Base-by-base conservation (phyloP, 2,888 invertebrate species). In the Pterostichus niger region DNA sequence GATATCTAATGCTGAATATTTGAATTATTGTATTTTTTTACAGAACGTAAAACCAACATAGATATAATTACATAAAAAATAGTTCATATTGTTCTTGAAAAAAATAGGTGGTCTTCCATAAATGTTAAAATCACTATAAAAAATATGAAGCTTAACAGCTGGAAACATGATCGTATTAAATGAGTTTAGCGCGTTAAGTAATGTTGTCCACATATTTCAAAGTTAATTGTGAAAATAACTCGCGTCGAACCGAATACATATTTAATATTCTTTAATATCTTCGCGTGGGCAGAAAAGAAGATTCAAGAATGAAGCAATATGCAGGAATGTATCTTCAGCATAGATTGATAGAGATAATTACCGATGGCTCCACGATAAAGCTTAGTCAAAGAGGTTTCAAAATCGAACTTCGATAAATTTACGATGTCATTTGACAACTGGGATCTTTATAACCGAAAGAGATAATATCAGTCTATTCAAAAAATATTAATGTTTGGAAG, bases 291-390 rank as follows among this genome's bases (percentile, higher is more conserved):
- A n/a, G 68, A 71, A 71, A 56, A 56, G 56, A 56, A 56, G 56
- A 56, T 56, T 56, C 56, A 56, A 56, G 56, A 56, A 56, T 56
- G 56, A 56, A 56, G 56, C 17, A 56, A 56, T 56, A 56, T 56
- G 17, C 56, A 17, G 56, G 56, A 56, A 56, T 56, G 56, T 56
- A 71, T 71, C 68, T 71, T 71, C 68, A 40, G 40, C 46, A 64
- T 13, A 68, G 80, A 80, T 80, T 80, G 80, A 80, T 80, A 80
- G 80, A 49, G 80, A 80, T 80, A 80, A 80, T 80, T 80, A 80
- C 31, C 61, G 77, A 77, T 77, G 52, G 77, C 77, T 77, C 35
- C 77, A 56, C 56, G 56, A 56, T 56, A 56, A 56, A 56, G 49
- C 56, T 56, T 56, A 40, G 40, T 40, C 49, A 49, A 4, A 71